Percentiles rank a stretch among this genome's conserved stretches.
Evolutionary conservation across 2,888 invertebrate species (phyloP).

Genomic region (Branchipolynoe longqiensis): DNA sequence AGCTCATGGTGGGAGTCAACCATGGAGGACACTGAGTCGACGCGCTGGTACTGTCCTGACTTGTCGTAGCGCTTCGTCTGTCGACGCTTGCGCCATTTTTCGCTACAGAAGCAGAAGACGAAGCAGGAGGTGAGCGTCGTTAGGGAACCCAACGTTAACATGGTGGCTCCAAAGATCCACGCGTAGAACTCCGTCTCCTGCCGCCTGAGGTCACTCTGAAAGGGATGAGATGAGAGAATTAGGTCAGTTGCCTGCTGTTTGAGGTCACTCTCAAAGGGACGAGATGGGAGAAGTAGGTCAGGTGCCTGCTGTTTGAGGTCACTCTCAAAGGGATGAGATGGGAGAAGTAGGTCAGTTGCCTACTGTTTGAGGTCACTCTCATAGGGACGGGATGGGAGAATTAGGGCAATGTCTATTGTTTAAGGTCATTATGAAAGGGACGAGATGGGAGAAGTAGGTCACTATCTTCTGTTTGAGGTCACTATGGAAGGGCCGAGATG

Average conservation of each 20-base stretch:
- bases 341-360: too few species aligned
- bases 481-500: too few species aligned
- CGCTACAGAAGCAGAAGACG: constrained; percentile 65
- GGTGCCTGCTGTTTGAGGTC: constrained; percentile 56
- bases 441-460: not conserved
- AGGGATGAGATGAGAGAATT: not conserved
- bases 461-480: too few species aligned
- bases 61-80: constrained; percentile 62
- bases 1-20: constrained; percentile 63
- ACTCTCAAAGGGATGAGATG: constrained; percentile 22
- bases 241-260: too few species aligned
- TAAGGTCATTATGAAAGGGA: constrained; percentile 39
- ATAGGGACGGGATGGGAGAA: too few species aligned
- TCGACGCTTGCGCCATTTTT: constrained; percentile 60
- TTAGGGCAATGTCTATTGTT: constrained; percentile 55
- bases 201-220: constrained; percentile 50
- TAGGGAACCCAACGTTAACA: constrained; percentile 63
- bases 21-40: constrained; percentile 67
- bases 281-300: too few species aligned
- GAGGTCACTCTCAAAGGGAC: too few species aligned
- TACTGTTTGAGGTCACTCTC: too few species aligned
- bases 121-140: constrained; percentile 62
- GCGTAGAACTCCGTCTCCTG: constrained; percentile 65
- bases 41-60: constrained; percentile 66
- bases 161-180: constrained; percentile 67